Conservation (phyloP, 2,888 invertebrate species). For the Litoditis marina region DNA sequence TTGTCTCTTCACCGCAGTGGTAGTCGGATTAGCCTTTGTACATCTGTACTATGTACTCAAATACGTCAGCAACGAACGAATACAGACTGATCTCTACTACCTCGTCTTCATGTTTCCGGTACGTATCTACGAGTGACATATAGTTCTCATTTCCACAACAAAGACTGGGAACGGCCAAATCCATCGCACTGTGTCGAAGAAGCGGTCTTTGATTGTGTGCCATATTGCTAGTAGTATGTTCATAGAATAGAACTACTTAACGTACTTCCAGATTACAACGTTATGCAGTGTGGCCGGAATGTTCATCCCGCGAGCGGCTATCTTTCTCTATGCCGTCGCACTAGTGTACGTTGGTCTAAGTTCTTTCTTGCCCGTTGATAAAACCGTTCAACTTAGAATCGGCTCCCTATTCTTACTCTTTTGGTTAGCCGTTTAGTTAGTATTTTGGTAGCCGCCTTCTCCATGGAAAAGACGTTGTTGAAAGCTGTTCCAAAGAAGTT, state of each 20-base stretch:
- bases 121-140: too few species aligned
- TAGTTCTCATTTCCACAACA: too few species aligned
- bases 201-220: too few species aligned
- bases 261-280: slow-evolving; percentile 37
- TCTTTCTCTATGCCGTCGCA: slow-evolving; percentile 58
- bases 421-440: too few species aligned
- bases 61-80: slow-evolving; percentile 55
- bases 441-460: too few species aligned
- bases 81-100: slow-evolving; percentile 57
- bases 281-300: slow-evolving; percentile 55
- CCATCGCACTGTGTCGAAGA: too few species aligned
- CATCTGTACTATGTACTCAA: slow-evolving; percentile 55
- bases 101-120: slow-evolving; percentile 58
- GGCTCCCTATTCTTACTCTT: too few species aligned
- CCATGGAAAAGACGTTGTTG: background rate
- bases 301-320: slow-evolving; percentile 57
- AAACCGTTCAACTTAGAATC: too few species aligned
- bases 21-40: slow-evolving; percentile 44
- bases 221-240: too few species aligned
- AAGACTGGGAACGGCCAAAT: too few species aligned
- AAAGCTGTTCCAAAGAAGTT: background rate
- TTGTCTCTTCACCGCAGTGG: slow-evolving; percentile 40
- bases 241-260: background rate
- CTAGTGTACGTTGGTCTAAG: slow-evolving; percentile 37
- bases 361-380: background rate